These are phyloP conservation scores for Saturnia pavonia DNA, from an alignment of 2,888 invertebrate species.

Conservation along the genomic window DNA sequence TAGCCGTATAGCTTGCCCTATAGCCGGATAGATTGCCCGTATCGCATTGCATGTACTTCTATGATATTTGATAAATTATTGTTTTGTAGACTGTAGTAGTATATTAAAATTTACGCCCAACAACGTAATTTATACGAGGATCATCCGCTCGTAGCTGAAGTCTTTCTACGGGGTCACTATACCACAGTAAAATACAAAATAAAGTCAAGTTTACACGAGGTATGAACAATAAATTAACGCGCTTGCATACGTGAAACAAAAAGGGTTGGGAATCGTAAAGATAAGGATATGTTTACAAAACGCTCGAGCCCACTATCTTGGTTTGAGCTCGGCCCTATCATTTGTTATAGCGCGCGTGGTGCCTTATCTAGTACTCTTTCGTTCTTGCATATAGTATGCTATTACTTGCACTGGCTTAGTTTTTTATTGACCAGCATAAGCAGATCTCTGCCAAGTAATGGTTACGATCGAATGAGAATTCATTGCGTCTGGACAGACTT, in stretches of 20 bases:
- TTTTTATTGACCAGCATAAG: not conserved
- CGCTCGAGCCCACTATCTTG: slow-evolving; percentile 14
- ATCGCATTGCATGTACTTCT: no score
- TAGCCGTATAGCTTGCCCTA: no score
- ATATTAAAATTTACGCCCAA: no score
- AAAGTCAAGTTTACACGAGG: not conserved
- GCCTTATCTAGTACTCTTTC: slow-evolving; percentile 8
- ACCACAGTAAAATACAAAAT: not conserved
- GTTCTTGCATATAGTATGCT: not conserved
- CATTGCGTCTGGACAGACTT: not conserved
- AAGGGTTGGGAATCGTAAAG: slow-evolving; percentile 8
- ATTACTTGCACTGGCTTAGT: not conserved
- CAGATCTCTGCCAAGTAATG: not conserved
- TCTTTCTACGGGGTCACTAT: no score
- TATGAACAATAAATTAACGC: slow-evolving; percentile 11
- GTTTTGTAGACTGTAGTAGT: no score
- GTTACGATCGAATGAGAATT: not conserved
- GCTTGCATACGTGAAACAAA: slow-evolving; percentile 12
- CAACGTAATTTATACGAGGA: no score
- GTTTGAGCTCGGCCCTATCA: not conserved
- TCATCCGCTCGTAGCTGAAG: no score
- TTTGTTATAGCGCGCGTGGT: not conserved
- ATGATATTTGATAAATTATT: no score
- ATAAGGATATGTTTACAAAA: slow-evolving; percentile 19
- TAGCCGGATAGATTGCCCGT: no score